Conservation (phyloP, 1,140 invertebrate genomes). For the Lasioglossum baleicum region DNA sequence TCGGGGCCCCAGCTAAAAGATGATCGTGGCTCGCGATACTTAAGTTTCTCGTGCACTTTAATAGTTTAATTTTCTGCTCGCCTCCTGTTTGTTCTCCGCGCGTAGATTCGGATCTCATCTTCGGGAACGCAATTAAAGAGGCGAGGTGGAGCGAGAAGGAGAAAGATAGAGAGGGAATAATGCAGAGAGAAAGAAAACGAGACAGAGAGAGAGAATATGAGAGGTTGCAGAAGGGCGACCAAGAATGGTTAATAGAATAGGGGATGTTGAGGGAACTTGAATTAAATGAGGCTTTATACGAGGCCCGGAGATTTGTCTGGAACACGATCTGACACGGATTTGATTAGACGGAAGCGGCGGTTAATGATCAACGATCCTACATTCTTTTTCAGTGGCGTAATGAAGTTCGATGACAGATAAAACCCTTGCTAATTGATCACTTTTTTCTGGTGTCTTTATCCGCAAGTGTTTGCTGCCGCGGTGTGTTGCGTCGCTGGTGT, state of each 20-base stretch:
- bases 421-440: not conserved
- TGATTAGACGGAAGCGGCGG: slow-evolving; percentile 21
- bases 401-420: slow-evolving; percentile 15
- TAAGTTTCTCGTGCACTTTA: slow-evolving; percentile 48
- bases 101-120: slow-evolving; percentile 39
- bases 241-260: slow-evolving; percentile 32
- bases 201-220: too few species aligned
- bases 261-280: slow-evolving; percentile 40
- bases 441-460: too few species aligned
- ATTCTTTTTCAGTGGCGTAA: not conserved
- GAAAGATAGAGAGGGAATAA: too few species aligned
- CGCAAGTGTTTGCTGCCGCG: too few species aligned
- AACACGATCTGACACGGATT: slow-evolving; percentile 37
- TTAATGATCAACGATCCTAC: slow-evolving; percentile 15
- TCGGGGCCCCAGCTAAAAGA: slow-evolving; percentile 28
- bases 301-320: slow-evolving; percentile 11
- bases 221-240: not conserved
- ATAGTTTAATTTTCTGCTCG: slow-evolving; percentile 44
- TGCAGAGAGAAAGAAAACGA: too few species aligned
- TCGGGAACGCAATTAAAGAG: slow-evolving; percentile 33
- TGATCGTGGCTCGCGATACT: slow-evolving; percentile 52
- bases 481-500: too few species aligned
- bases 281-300: slow-evolving; percentile 29
- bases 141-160: not conserved
- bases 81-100: slow-evolving; percentile 26